Evolutionary conservation across 2,113 vertebrate species (phyloP).

Genomic region (Oophaga pumilio): DNA sequence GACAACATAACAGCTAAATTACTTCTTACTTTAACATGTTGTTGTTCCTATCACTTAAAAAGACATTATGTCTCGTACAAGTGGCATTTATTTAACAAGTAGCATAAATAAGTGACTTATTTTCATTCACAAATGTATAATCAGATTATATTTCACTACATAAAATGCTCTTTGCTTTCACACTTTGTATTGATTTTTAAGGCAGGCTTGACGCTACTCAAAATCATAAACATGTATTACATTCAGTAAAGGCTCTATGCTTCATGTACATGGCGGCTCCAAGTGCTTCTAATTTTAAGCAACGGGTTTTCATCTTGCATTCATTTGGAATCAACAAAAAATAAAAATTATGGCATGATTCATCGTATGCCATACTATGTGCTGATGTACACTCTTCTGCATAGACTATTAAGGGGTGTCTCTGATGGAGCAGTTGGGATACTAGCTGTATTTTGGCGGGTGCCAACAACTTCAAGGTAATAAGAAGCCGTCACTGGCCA

Average conservation of each 20-base stretch:
- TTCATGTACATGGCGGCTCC: neutral
- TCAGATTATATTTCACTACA: neutral
- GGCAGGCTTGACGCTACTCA: too few species aligned
- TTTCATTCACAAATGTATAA: conserved; percentile 35
- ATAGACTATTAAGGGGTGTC: too few species aligned
- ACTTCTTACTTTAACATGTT: conserved; percentile 40
- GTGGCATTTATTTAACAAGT: conserved; percentile 26
- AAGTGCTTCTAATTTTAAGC: too few species aligned
- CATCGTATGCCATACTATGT: too few species aligned
- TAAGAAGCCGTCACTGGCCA: too few species aligned
- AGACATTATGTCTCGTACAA: conserved; percentile 18
- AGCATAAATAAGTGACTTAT: conserved; percentile 17
- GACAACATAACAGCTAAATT: conserved; percentile 46
- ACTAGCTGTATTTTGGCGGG: too few species aligned
- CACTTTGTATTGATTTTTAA: neutral
- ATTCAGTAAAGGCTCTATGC: neutral
- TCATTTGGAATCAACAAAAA: too few species aligned
- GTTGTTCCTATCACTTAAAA: conserved; percentile 33
- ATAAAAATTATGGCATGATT: too few species aligned
- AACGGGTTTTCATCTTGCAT: too few species aligned
- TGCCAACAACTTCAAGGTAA: too few species aligned
- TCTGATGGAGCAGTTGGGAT: too few species aligned
- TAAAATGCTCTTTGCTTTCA: neutral
- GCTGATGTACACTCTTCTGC: too few species aligned
- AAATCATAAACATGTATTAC: neutral